Evolutionary conservation across 2,797 vertebrate species (phyloP), one percentile per base, ranked within the genome.

Genomic region (Hirundo rustica): DNA sequence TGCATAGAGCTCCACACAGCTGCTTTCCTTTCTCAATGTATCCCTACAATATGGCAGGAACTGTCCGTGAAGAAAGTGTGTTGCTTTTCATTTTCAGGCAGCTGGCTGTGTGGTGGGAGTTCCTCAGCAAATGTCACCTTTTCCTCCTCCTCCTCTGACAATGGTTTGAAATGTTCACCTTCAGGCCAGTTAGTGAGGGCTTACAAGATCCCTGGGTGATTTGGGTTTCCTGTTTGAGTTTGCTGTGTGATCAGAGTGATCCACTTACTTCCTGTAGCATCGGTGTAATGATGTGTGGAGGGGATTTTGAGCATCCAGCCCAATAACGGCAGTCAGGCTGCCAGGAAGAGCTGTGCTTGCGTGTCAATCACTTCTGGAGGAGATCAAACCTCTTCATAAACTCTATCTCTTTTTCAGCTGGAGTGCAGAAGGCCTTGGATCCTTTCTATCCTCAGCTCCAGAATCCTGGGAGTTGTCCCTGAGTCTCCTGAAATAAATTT

Each of bases 191-290:
- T 22, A 27, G 11, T 7, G 51, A 21, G 32, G 13, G 21, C 3
- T 47, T 57, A 15, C n/a, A 48, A 57, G 42, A 55, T 11, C 22
- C 14, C 18, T n/a, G 8, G 11, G 23, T 7, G 19, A 11, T 9
- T 13, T 3, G 7, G 7, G 9, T n/a, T 53, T 57, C 34, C 22
- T 47, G 2, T 45, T 54, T 0, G 1, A 26, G 16, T 40, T 45
- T 0, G 0, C 13, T 30, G 16, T 45, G 21, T 20, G n/a, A 25
- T 36, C 26, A 36, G 48, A 44, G 8, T 20, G 10, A 45, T 16
- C 21, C 27, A 26, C 8, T 66, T 32, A 20, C 13, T 45, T 17
- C 17, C 13, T 7, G 13, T 4, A 32, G 23, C 17, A 47, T 66
- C 27, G 47, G 22, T 13, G 10, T 10, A 13, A 13, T 55, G 27